Evolutionary conservation across 2,113 vertebrate genomes (phyloP).

Genomic region (Sinocyclocheilus maitianheensis): DNA sequence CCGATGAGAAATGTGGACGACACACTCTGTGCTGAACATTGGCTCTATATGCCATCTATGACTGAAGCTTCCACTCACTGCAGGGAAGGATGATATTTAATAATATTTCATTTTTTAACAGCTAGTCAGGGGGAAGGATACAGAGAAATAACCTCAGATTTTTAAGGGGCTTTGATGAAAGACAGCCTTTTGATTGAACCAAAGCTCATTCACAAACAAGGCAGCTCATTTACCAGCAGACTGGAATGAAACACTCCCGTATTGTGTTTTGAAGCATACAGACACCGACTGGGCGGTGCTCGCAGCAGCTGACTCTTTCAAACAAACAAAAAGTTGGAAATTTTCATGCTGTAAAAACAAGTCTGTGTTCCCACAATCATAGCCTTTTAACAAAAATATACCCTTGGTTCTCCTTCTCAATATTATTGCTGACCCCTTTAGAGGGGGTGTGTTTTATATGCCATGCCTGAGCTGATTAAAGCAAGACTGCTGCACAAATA

Average conservation of each 20-base stretch:
- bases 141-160: not conserved
- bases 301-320: constrained; percentile 28
- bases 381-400: constrained; percentile 38
- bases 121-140: not conserved
- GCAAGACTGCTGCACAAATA: constrained; percentile 41
- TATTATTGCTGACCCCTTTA: constrained; percentile 48
- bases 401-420: constrained; percentile 22
- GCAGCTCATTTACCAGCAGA: not conserved
- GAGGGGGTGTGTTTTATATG: constrained; percentile 23
- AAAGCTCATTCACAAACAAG: constrained; percentile 2
- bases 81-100: not conserved
- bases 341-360: constrained; percentile 48
- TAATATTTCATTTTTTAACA: not conserved
- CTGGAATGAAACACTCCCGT: not conserved
- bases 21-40: not conserved
- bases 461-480: constrained; percentile 45
- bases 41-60: not conserved
- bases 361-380: constrained; percentile 33
- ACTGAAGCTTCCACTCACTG: not conserved
- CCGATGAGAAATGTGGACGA: not conserved
- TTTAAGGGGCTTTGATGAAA: not conserved
- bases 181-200: not conserved
- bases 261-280: not conserved
- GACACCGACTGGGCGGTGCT: constrained; percentile 5
- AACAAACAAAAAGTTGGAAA: constrained; percentile 51